A percentile compares a stretch with the other conserved stretches of the same genome.
Evolutionary conservation across 2,797 vertebrate species (phyloP).

Genomic region (Stomatorhinus walkeri): DNA sequence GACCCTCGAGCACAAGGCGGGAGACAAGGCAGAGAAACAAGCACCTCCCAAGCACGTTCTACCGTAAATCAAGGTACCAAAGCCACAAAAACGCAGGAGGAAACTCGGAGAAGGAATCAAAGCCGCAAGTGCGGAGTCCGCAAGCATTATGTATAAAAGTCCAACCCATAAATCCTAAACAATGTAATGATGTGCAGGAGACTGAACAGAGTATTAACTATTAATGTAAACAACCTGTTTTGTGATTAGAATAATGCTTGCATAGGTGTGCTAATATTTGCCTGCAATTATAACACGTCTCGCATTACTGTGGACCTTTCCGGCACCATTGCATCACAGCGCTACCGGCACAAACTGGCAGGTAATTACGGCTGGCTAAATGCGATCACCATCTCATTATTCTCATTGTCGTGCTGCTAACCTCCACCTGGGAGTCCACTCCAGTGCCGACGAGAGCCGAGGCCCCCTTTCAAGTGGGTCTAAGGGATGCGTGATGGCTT

Average conservation of each 20-base stretch:
- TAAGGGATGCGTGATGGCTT: neutral
- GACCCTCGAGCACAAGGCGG: neutral
- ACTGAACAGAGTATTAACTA: neutral
- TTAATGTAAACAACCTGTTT: neutral
- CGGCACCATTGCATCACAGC: neutral
- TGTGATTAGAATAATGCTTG: neutral
- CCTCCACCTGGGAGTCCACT: neutral
- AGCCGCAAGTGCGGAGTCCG: neutral
- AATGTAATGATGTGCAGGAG: neutral
- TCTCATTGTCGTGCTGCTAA: neutral
- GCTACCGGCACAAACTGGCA: neutral
- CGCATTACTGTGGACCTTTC: neutral
- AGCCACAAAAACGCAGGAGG: neutral
- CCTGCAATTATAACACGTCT: neutral
- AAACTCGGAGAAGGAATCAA: neutral
- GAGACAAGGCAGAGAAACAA: neutral
- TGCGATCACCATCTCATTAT: conserved; percentile 12
- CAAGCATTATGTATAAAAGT: neutral
- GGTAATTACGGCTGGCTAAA: conserved; percentile 7
- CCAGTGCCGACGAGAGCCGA: neutral
- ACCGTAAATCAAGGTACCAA: neutral
- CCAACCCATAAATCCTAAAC: neutral
- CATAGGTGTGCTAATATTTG: neutral
- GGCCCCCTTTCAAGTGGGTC: neutral
- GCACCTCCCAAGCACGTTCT: neutral